Percentiles rank a stretch among this genome's conserved stretches.
phyloP scores from a whole-genome alignment of 2,797 vertebrate genomes.

The Silurus lanzhouensis region DNA sequence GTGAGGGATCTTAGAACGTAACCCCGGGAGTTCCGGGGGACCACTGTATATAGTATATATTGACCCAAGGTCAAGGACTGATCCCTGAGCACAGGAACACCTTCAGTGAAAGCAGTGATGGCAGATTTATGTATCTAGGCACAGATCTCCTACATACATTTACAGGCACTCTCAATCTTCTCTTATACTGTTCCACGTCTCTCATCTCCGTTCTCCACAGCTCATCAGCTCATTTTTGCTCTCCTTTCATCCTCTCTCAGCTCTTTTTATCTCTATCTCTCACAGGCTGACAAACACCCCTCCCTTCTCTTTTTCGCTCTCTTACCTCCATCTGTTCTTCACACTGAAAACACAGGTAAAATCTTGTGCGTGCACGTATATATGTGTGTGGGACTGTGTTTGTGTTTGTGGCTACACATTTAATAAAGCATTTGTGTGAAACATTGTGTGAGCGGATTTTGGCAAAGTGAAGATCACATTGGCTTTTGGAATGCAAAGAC shows the following conservation, averaged over 20 bases:
- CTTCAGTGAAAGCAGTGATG: neutral
- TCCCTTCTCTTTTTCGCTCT: neutral
- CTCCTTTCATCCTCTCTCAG: constrained; percentile 24
- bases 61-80: neutral
- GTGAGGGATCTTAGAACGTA: too few species aligned
- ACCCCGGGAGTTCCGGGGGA: too few species aligned
- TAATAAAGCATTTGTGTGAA: constrained; percentile 18
- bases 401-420: constrained; percentile 9
- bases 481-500: neutral
- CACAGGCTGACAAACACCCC: neutral
- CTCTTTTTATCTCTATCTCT: constrained; percentile 14
- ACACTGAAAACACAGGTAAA: constrained; percentile 12
- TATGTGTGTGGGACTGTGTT: neutral
- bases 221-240: constrained; percentile 8
- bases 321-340: constrained; percentile 28
- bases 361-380: neutral
- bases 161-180: constrained; percentile 1
- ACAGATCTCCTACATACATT: neutral
- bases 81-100: too few species aligned
- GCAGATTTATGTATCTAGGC: neutral
- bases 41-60: neutral
- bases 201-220: neutral
- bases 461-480: constrained; percentile 23
- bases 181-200: neutral
- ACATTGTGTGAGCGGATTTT: neutral